A percentile compares a stretch with the other conserved stretches of the same genome.
phyloP scores from a whole-genome alignment of 2,113 vertebrate species.

The Guaruba guarouba region DNA sequence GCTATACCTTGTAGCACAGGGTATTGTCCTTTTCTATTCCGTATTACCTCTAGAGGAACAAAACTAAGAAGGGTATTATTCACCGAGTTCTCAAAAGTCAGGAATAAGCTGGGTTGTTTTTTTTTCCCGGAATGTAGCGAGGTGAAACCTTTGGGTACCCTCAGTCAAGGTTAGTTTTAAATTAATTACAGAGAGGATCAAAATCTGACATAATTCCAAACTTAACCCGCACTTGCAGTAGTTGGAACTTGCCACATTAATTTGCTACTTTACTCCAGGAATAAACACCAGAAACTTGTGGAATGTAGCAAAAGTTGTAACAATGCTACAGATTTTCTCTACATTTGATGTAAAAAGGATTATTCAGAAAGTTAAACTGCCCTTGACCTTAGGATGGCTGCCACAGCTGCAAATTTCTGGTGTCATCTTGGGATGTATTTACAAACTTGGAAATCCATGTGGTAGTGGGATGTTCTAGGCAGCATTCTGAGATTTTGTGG shows the following conservation, averaged over 20 bases:
- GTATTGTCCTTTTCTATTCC: not conserved
- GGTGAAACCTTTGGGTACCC: not conserved
- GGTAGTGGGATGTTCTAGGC: not conserved
- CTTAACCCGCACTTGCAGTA: not conserved
- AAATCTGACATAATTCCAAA: not conserved
- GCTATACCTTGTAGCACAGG: not conserved
- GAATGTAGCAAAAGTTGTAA: not conserved
- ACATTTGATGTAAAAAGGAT: not conserved
- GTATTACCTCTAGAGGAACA: not conserved
- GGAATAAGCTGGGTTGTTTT: not conserved
- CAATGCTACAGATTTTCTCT: not conserved
- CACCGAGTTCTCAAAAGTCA: not conserved
- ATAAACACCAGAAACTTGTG: not conserved
- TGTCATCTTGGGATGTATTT: not conserved
- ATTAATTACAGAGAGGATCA: not conserved
- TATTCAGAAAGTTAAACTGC: not conserved
- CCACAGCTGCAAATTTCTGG: not conserved
- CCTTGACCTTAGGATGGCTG: not conserved
- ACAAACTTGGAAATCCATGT: not conserved
- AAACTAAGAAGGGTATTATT: not conserved
- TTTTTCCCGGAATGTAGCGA: not conserved
- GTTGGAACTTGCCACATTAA: rapidly evolving
- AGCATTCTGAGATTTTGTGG: not conserved
- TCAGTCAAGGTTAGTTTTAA: not conserved
- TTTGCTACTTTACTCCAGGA: not conserved